Conservation (phyloP, 2,888 invertebrate genomes). For the Candidula unifasciata region DNA sequence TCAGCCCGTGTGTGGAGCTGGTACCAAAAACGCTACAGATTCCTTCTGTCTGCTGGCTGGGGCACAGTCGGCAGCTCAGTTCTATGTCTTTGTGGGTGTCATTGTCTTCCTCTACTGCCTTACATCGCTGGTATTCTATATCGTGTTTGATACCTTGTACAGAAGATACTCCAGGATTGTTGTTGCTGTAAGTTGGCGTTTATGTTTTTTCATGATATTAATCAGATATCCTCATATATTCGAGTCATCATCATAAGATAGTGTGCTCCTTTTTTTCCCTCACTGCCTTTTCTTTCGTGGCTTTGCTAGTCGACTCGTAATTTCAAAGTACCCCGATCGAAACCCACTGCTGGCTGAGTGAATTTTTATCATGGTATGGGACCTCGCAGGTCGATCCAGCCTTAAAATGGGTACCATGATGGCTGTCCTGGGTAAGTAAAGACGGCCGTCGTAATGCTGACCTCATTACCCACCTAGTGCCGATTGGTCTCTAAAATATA, state of each 20-base stretch:
- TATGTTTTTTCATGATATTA: background rate
- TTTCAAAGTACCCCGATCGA: no score
- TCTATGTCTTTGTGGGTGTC: conserved; percentile 85
- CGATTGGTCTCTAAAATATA: no score
- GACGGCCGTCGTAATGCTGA: no score
- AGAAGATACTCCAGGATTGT: conserved; percentile 78
- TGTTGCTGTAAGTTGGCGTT: conserved; percentile 79
- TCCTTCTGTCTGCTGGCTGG: conserved; percentile 49
- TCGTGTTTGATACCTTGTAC: conserved; percentile 78
- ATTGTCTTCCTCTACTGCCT: conserved; percentile 83
- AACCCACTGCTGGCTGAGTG: no score
- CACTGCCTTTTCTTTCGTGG: no score
- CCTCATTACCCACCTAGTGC: no score
- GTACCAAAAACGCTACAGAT: background rate
- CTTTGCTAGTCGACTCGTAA: no score
- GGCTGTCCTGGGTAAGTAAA: no score
- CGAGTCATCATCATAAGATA: no score
- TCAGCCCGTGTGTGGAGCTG: background rate
- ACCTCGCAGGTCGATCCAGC: no score
- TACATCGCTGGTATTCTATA: conserved; percentile 79
- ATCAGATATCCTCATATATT: background rate
- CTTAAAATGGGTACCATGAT: no score
- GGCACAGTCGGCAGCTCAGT: conserved; percentile 79
- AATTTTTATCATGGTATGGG: no score
- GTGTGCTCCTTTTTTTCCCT: background rate